These are phyloP conservation scores for Burhinus bistriatus DNA, from an alignment of 2,113 vertebrate genomes.

Conservation along the genomic window DNA sequence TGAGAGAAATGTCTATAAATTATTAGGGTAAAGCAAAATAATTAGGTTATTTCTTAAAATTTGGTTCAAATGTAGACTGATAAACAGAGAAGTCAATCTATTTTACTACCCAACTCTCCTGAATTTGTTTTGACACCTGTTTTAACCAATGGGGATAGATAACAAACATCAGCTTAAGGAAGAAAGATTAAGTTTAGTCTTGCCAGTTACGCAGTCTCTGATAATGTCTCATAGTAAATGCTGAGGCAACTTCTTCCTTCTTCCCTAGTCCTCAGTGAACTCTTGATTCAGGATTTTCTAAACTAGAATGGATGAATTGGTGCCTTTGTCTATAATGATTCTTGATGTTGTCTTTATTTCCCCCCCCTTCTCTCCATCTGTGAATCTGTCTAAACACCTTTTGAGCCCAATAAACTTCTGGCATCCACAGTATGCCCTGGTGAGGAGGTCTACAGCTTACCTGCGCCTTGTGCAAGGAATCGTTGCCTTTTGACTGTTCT, in stretches of 20 bases:
- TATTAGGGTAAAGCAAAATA: not conserved
- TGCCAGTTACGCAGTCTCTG: not conserved
- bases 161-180: not conserved
- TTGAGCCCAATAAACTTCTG: not conserved
- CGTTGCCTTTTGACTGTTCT: not conserved
- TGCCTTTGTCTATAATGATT: not conserved
- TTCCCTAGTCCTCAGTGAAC: not conserved
- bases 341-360: not conserved
- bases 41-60: not conserved
- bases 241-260: not conserved
- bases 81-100: not conserved
- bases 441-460: not conserved
- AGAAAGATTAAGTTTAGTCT: not conserved
- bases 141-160: not conserved
- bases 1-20: not conserved
- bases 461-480: not conserved
- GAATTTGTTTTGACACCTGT: not conserved
- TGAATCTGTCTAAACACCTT: not conserved
- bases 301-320: not conserved
- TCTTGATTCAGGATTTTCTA: not conserved
- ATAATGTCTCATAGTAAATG: not conserved
- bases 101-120: not conserved
- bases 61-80: not conserved
- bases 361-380: too few species aligned
- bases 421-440: not conserved